Base-by-base conservation (phyloP, 2,113 vertebrate species). In the Phaethornis superciliosus region DNA sequence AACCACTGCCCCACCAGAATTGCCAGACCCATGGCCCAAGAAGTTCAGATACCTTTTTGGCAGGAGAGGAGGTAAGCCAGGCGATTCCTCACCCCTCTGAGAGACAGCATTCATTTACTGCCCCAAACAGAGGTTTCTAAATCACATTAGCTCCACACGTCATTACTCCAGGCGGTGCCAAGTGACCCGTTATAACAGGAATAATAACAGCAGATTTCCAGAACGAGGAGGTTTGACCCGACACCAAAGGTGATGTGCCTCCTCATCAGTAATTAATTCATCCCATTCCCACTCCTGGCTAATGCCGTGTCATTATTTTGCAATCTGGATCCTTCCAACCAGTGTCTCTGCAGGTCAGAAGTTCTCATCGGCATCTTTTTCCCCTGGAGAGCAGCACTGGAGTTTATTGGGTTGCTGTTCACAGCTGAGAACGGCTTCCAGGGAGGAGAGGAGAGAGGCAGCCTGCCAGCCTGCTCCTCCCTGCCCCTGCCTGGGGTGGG, bases 1-100 rank as follows among this genome's bases (percentile, higher is more conserved):
- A 85, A 3, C 12, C 21, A 8, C 77, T 2, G 1, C 20, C 47
- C 60, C 69, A 56, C 35, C 40, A 44, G 54, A 26, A 68, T 60
- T 58, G 19, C 58, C 1, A 1, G 44, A 42, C 30, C 18, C 1
- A 1, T 1, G 1, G 15, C 26, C 52, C 0, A 0, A 65, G n/a
- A 35, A 85, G 62, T 62, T 82, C 1, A 0, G 52, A 67, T 37
- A 37, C n/a, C 46, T 67, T 60, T 56, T 22, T 28, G 46, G 46
- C 35, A 54, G 40, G 10, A 67, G 12, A 30, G 56, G 65, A 74
- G 58, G 33, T 12, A 7, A 85, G 49, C 8, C 52, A 59, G 37
- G 60, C 0, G 0, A 71, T 17, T 10, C 23, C 42, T 2, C 4
- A 11, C 11, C 63, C 64, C 47, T 69, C 4, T 3, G 46, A 76